Base-by-base conservation (phyloP, 2,113 vertebrate genomes). In the Hippopotamus amphibius region DNA sequence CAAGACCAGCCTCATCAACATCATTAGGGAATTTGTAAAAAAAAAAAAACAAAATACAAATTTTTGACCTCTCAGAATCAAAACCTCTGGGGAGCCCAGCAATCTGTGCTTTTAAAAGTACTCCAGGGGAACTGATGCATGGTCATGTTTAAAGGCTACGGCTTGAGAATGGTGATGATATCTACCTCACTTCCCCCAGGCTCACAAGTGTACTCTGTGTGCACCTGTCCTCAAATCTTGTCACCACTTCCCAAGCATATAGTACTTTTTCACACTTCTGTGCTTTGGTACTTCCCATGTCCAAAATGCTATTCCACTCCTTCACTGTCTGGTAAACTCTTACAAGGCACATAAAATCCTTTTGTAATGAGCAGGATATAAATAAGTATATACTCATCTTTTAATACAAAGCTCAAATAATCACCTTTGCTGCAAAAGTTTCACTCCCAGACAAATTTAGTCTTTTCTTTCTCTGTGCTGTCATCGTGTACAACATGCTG, bases 351-450 rank as follows among this genome's bases (percentile, higher is more conserved):
- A 59, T 59, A 65, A 88, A 81, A 88, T 85, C 37, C 33, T 94
- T 71, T 69, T 82, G 72, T 24, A 93, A 76, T 81, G n/a, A 86
- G 57, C 12, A 50, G 48, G 43, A 63, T 95, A 91, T 77, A 90
- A 84, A 81, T 91, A 84, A 77, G 48, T 82, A 3, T 30, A 41
- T 81, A 89, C 21, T 86, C 79, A 92, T 26, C 50, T 41, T 86
- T 82, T 59, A 77, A 59, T 50, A 81, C 43, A 33, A 68, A 96
- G 88, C 59, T 95, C 95, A 89, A 76, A 69, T 92, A 57, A 86
- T 76, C 79, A 88, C 37, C 17, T 57, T 19, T 69, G 79, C 79
- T 86, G 53, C 26, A 89, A 68, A 86, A 63, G 14, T 19, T 77
- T 74, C 61, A 93, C 71, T 59, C 41, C n/a, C 63, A 90, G n/a